Base-by-base conservation (phyloP, 1,140 invertebrate genomes). In the Meloidogyne floridensis region DNA sequence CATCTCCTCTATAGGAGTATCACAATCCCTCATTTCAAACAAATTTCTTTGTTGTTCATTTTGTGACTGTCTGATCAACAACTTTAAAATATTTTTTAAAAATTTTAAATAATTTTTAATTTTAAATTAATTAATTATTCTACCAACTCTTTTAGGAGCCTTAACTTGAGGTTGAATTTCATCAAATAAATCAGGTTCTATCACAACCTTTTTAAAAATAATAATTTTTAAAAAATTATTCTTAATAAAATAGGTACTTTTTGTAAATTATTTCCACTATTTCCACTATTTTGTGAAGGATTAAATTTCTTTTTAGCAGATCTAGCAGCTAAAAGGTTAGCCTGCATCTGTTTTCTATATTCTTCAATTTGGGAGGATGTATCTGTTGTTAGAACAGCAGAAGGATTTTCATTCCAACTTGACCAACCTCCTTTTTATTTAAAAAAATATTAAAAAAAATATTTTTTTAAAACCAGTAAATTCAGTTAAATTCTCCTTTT, bases 321-420 rank as follows among this genome's bases (percentile, higher is more conserved):
- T 18, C 15, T 65, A n/a, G 74, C 43, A 5, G 74, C 74, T 59
- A 43, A 32, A 1, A 69, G 32, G 42, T 77, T 69, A 18, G 56
- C 75, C n/a, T 77, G 75, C 75, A 42, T 54, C 8, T 77, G 75
- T 77, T 47, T 13, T 77, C 75, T 56, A 43, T 77, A 77, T 56
- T 77, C 32, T n/a, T 20, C 75, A 77, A 77, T 77, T 77, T 77
- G 75, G 47, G 20, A 42, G 51, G 75, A 56, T 42, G 69, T 43
- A 65, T 56, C 59, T 18, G 59, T 8, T n/a, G 75, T 8, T 18
- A n/a, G n/a, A 65, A 65, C 59, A n/a, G 59, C 59, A n/a, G 59
- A 65, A n/a, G 75, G 75, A 32, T 77, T 69, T 13, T 56, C 75
- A 15, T n/a, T 54, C 75, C 75, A 77, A 56, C 3, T 54, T 32